A percentile compares a stretch with the other conserved stretches of the same genome.
Conservation (phyloP, 2,113 vertebrate genomes). For the Delphinus delphis region DNA sequence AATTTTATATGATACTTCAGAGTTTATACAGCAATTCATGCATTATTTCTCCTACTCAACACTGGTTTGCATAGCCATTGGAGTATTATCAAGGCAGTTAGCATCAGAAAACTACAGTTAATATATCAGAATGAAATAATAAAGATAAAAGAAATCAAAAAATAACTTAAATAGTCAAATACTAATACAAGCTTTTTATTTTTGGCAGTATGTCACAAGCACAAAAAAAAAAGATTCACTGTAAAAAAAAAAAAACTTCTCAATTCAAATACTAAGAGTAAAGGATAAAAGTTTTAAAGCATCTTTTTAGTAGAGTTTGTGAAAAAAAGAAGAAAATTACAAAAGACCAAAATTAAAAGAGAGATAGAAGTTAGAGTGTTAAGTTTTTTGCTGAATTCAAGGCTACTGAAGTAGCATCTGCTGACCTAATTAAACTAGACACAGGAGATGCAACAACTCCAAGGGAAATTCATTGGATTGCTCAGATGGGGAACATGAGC, state of each 20-base stretch:
- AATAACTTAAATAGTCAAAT: not conserved
- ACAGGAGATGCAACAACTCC: not conserved
- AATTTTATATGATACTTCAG: not conserved
- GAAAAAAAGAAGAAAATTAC: not conserved
- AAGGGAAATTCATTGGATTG: accelerated
- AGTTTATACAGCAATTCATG: not conserved
- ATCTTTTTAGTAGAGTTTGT: not conserved
- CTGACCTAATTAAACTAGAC: not conserved
- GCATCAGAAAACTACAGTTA: not conserved
- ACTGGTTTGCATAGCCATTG: not conserved
- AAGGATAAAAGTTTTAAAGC: not conserved
- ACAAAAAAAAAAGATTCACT: not conserved
- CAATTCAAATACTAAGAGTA: not conserved
- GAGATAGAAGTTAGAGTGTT: not conserved
- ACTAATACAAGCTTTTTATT: not conserved
- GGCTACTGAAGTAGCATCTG: not conserved
- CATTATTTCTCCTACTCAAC: not conserved
- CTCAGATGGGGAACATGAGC: not conserved
- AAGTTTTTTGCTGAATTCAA: not conserved
- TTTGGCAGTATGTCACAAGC: not conserved
- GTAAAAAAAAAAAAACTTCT: not conserved
- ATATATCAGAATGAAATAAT: not conserved
- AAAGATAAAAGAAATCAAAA: slow-evolving; percentile 15
- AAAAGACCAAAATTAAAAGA: not conserved
- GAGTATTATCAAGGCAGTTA: not conserved